Conservation (phyloP, 1,140 invertebrate genomes). For the Ditylenchus dipsaci region DNA sequence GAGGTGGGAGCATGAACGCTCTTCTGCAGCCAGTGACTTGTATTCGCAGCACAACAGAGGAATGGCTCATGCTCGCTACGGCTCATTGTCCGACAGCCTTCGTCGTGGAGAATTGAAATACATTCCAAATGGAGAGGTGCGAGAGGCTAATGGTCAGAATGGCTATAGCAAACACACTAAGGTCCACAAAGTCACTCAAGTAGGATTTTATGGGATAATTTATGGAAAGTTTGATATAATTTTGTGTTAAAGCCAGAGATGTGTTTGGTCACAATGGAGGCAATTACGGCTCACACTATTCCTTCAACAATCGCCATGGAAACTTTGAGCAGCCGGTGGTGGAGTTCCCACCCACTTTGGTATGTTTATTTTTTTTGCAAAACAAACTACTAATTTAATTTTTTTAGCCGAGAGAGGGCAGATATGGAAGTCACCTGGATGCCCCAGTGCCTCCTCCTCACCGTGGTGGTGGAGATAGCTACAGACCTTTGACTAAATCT, state of each 20-base stretch:
- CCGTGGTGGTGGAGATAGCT: conserved; percentile 1
- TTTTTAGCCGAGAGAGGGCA: no score
- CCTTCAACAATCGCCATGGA: conserved; percentile 31
- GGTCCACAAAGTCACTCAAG: conserved; percentile 31
- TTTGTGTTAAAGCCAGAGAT: conserved; percentile 21
- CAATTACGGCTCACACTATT: conserved; percentile 31
- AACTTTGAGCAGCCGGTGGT: conserved; percentile 40
- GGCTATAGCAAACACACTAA: conserved; percentile 41
- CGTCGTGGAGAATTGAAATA: conserved; percentile 53
- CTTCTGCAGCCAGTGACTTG: conserved; percentile 29
- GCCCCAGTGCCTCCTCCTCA: conserved; percentile 43
- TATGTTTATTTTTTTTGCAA: background rate
- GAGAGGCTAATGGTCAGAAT: conserved; percentile 20
- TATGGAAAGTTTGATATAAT: no score
- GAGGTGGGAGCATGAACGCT: conserved; percentile 10
- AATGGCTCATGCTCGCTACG: conserved; percentile 41
- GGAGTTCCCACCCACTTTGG: conserved; percentile 54
- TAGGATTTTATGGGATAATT: no score
- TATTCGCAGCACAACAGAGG: conserved; percentile 20
- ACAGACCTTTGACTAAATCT: conserved; percentile 21
- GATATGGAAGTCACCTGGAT: conserved; percentile 18
- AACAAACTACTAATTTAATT: no score
- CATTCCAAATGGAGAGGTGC: conserved; percentile 50
- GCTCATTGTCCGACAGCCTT: conserved; percentile 47
- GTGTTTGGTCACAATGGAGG: conserved; percentile 39